phyloP scores from a whole-genome alignment of 2,113 vertebrate genomes.

The Corydoras sp. region DNA sequence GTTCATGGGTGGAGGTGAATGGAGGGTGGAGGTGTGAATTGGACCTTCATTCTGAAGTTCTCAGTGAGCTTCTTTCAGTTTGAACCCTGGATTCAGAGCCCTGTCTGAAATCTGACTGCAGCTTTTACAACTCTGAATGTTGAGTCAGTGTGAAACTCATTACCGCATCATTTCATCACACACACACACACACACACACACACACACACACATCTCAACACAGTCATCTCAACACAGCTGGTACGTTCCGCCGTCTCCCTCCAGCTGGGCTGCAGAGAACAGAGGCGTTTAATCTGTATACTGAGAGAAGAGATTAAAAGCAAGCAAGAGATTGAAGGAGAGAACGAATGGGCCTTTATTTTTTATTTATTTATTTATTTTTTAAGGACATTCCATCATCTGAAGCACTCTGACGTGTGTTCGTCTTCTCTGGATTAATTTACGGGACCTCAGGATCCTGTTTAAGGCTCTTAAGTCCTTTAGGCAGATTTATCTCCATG shows the following conservation, averaged over 20 bases:
- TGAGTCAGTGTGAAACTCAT: neutral
- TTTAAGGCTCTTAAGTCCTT: too few relatives aligned
- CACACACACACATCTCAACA: neutral
- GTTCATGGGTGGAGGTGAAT: too few relatives aligned
- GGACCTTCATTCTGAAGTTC: too few relatives aligned
- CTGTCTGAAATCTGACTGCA: neutral
- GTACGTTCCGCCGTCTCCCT: neutral
- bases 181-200: constrained; percentile 11
- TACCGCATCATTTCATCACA: constrained; percentile 4
- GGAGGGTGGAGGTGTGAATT: too few relatives aligned
- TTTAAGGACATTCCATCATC: neutral
- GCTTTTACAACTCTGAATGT: neutral
- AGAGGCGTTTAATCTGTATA: constrained; percentile 23
- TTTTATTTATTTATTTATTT: neutral
- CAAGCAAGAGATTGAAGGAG: constrained; percentile 19
- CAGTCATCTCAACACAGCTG: neutral
- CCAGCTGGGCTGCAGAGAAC: neutral
- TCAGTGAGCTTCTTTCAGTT: too few relatives aligned
- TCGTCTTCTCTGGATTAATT: neutral
- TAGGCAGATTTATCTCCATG: too few relatives aligned
- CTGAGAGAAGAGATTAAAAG: constrained; percentile 27
- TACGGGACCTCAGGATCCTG: neutral
- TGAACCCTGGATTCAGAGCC: too few relatives aligned
- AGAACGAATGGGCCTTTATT: neutral
- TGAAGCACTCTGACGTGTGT: neutral